Evolutionary conservation across 2,113 vertebrate genomes (phyloP).

Genomic region (Acinonyx jubatus): DNA sequence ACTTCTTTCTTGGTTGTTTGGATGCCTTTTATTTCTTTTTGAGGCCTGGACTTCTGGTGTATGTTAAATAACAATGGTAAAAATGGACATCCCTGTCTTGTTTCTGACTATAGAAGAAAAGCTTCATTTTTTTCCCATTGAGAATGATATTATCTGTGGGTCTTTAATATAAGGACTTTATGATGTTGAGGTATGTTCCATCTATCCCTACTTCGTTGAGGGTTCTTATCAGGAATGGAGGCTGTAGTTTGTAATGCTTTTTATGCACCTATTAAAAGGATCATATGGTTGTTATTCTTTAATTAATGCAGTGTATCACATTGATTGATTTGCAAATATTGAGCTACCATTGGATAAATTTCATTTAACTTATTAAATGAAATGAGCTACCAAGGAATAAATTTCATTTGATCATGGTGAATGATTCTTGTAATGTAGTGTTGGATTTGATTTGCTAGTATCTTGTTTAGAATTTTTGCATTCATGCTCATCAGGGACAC

Average conservation of each 20-base stretch:
- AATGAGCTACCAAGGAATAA: background rate
- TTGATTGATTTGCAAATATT: background rate
- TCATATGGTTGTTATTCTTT: background rate
- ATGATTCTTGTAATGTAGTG: background rate
- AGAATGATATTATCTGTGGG: background rate
- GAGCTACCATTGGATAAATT: background rate
- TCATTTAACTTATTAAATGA: background rate
- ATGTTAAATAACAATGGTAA: background rate
- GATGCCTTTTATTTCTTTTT: background rate
- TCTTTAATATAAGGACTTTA: background rate
- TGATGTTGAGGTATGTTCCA: background rate
- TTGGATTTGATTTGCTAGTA: background rate
- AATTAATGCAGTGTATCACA: background rate
- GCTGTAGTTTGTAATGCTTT: background rate
- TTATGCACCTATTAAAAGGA: background rate
- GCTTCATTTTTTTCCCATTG: background rate
- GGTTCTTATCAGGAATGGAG: background rate
- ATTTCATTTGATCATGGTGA: background rate
- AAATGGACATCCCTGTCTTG: background rate
- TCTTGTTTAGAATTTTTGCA: background rate
- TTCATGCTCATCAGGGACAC: background rate
- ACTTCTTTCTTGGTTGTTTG: background rate
- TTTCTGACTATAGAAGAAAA: background rate
- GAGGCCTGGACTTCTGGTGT: too few species aligned
- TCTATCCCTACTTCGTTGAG: background rate